Base-by-base conservation (phyloP, 2,888 invertebrate genomes). In the Branchipolynoe longqiensis region DNA sequence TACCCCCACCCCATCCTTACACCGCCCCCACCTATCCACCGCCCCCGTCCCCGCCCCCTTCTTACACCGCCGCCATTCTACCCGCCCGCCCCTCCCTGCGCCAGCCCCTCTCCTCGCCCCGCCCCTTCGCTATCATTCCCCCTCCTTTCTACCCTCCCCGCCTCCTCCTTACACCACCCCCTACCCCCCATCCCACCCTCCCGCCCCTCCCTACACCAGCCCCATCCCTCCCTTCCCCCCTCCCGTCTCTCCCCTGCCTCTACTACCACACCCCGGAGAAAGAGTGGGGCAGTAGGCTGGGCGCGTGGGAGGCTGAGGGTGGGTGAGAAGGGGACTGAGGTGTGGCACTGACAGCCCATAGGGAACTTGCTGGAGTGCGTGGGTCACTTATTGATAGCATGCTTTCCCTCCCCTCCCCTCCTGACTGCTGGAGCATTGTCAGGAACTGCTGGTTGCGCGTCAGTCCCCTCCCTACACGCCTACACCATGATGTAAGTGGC, bases 291-390 rank as follows among this genome's bases (percentile, higher is more conserved):
- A 48, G 54, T 58, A 84, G 31, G 83, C 86, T 28, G 73, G 83
- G 1, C 81, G 59, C 12, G 87, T 87, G 22, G 14, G 73, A n/a
- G 36, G 54, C 38, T n/a, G n/a, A n/a, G n/a, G 56, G 48, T 31
- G 22, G 31, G 69, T 6, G 56, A 36, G 62, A 41, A n/a, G 8
- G 12, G 38, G 48, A 8, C 18, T 48, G 8, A 48, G 48, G 48
- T 8, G 48, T 12, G 48, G 48, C 8, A 18, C 48, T 48, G 48
- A n/a, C n/a, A n/a, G n/a, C n/a, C n/a, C n/a, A n/a, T n/a, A n/a
- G n/a, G n/a, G n/a, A n/a, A n/a, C n/a, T n/a, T n/a, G n/a, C n/a
- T n/a, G n/a, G n/a, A 12, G 48, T 48, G 18, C 8, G 48, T 48
- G 8, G 48, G 48, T 48, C 8, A 48, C 48, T 48, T 48, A 48